Base-by-base conservation (phyloP, 2,888 invertebrate species). In the Orthosia incerta region DNA sequence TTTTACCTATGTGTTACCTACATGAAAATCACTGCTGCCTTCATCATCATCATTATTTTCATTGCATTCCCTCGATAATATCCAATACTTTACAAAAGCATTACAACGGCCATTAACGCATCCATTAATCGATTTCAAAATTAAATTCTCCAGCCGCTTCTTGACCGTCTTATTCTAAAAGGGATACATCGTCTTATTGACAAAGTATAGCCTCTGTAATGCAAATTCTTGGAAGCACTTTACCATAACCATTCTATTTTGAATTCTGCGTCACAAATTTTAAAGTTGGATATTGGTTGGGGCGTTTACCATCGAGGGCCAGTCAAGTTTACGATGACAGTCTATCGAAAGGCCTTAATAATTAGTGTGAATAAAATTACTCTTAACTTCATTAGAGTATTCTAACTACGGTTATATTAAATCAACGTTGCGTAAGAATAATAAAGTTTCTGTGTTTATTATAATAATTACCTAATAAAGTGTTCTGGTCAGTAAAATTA, bases 291-390 rank as follows among this genome's bases (percentile, higher is more conserved):
- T 57, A 60, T 79, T 76, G 20, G n/a, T 70, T 70, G 45, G 61
- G n/a, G 18, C 7, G 56, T 61, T 53, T 31, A 50, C 31, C 18
- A 72, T 71, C 67, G 39, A 70, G 69, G 70, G 67, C 57, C n/a
- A 31, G 23, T n/a, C 45, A 80, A 45, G 72, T 83, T 84, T 83
- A 83, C 4, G 76, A 82, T 62, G 87, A 85, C 76, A 79, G 78
- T 71, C 7, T 71, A 78, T 80, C 75, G 79, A 76, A 77, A 77
- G 79, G 70, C 65, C 61, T 84, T 65, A 79, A 81, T 81, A 79
- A 82, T 83, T 83, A 85, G 80, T 79, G 80, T 73, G 82, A 86
- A 85, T 79, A 82, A 86, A 85, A 88, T 88, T 86, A 88, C 64
- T 78, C 66, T 82, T 76, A 71, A 83, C 82, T 85, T 83, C 85